Evolutionary conservation across 2,113 vertebrate genomes (phyloP).

Genomic region (Antennarius striatus): DNA sequence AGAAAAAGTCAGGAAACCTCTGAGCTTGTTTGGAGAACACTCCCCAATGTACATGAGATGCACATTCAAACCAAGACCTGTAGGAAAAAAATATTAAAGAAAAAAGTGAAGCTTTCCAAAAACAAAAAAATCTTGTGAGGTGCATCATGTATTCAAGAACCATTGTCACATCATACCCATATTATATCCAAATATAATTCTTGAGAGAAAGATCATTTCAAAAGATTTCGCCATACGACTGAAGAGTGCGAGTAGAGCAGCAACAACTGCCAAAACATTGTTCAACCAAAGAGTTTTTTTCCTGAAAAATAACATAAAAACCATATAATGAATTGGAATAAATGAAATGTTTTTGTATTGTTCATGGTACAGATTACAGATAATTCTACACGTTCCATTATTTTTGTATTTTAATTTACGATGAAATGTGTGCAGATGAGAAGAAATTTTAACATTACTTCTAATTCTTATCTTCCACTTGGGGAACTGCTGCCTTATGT

Average conservation of each 20-base stretch:
- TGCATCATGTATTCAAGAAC: background rate
- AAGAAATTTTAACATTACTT: too few relatives aligned
- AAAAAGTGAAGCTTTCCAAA: background rate
- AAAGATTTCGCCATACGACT: slow-evolving; percentile 75
- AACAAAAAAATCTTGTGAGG: background rate
- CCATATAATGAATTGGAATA: too few relatives aligned
- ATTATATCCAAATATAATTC: slow-evolving; percentile 79
- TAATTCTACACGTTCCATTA: background rate
- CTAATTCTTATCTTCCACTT: too few relatives aligned
- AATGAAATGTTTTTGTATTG: background rate
- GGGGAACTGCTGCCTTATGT: too few relatives aligned
- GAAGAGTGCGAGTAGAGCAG: slow-evolving; percentile 77
- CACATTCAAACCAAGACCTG: slow-evolving; percentile 76
- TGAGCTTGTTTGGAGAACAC: slow-evolving; percentile 78
- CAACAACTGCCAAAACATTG: slow-evolving; percentile 75
- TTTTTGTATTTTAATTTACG: background rate
- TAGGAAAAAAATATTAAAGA: background rate
- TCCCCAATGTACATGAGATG: slow-evolving; percentile 81
- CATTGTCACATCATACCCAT: slow-evolving; percentile 66
- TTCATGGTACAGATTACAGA: too few relatives aligned
- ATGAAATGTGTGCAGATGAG: too few relatives aligned
- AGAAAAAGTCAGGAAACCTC: slow-evolving; percentile 77
- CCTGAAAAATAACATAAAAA: slow-evolving; percentile 59
- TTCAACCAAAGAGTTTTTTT: slow-evolving; percentile 79
- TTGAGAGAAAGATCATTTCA: slow-evolving; percentile 82